Conservation (phyloP, 1,140 invertebrate species). For the Anagrus nilaparvatae region DNA sequence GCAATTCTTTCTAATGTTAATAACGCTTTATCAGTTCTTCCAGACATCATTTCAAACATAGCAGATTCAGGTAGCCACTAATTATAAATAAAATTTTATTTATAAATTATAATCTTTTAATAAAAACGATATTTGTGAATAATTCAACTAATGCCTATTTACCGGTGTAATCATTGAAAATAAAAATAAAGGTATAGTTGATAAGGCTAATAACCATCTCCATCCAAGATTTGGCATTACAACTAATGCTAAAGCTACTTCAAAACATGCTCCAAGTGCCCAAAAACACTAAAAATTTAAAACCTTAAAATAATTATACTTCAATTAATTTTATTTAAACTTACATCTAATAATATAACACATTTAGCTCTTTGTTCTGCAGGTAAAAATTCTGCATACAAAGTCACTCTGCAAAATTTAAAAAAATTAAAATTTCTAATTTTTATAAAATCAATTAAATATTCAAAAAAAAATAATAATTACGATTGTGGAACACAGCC, state of each 20-base stretch:
- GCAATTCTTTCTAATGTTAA: conserved; percentile 77
- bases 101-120: neutral
- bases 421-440: conserved; percentile 9
- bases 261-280: conserved; percentile 87
- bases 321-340: conserved; percentile 29
- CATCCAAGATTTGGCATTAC: conserved; percentile 90
- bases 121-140: neutral
- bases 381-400: conserved; percentile 93
- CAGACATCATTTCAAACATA: conserved; percentile 75
- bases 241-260: conserved; percentile 79
- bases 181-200: conserved; percentile 75
- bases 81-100: conserved; percentile 8
- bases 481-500: conserved; percentile 95
- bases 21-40: conserved; percentile 76
- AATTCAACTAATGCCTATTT: conserved; percentile 31
- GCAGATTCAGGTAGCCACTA: conserved; percentile 92
- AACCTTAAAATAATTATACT: conserved; percentile 13
- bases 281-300: conserved; percentile 75
- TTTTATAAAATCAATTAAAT: conserved; percentile 1
- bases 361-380: conserved; percentile 88
- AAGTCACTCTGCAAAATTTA: conserved; percentile 67
- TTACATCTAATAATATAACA: conserved; percentile 88
- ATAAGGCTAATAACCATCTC: conserved; percentile 80
- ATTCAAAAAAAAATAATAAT: conserved; percentile 39
- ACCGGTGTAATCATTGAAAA: conserved; percentile 73